Evolutionary conservation across 2,797 vertebrate species (phyloP).

Genomic region (Syngnathus rostellatus): DNA sequence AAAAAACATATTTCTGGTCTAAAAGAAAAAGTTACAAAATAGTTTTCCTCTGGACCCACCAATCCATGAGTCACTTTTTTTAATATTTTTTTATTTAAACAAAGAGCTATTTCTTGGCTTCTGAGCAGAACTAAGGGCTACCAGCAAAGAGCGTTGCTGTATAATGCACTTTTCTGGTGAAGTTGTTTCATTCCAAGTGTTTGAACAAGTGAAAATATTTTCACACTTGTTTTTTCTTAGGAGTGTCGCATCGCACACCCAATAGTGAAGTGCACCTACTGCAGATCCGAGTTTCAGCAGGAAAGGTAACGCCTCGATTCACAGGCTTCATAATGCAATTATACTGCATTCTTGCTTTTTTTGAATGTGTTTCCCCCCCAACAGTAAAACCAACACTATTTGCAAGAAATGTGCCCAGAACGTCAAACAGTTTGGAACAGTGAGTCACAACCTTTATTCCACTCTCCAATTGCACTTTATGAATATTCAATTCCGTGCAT

Average conservation of each 20-base stretch:
- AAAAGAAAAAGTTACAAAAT: too few species aligned
- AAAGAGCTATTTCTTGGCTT: too few species aligned
- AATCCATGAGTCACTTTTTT: too few species aligned
- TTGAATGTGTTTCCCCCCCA: not conserved
- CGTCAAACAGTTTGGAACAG: slow-evolving; percentile 97
- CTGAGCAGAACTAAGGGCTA: too few species aligned
- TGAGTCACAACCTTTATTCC: slow-evolving; percentile 61
- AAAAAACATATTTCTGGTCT: too few species aligned
- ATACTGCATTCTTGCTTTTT: not conserved
- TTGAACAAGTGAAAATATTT: not conserved
- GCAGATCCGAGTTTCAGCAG: slow-evolving; percentile 96
- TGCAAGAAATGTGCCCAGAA: slow-evolving; percentile 99
- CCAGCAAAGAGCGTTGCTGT: too few species aligned
- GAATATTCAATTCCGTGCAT: not conserved
- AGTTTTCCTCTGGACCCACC: too few species aligned
- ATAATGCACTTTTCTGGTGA: too few species aligned
- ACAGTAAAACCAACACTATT: slow-evolving; percentile 97
- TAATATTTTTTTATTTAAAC: too few species aligned
- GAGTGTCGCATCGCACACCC: slow-evolving; percentile 97
- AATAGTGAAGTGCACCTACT: slow-evolving; percentile 96
- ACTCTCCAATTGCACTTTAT: not conserved
- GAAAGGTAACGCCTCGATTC: slow-evolving; percentile 73
- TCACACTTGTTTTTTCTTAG: slow-evolving; percentile 43
- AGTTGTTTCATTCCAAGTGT: too few species aligned
- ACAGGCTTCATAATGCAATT: not conserved